These are phyloP conservation scores for Pelecanoides urinatrix DNA, from an alignment of 2,113 vertebrate species.

Conservation along the genomic window DNA sequence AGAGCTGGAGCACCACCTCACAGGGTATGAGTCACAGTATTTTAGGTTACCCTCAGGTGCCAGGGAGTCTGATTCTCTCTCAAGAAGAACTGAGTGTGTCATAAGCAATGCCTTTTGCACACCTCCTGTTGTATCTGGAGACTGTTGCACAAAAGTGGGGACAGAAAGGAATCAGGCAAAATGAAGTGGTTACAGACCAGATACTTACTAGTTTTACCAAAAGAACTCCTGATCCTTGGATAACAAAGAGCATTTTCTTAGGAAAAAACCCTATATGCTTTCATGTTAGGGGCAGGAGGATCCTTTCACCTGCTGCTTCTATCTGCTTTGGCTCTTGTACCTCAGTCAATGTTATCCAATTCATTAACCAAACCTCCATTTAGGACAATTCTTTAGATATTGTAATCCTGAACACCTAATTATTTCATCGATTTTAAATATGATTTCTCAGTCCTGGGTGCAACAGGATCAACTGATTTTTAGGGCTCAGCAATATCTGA, in stretches of 20 bases:
- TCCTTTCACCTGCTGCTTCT: neutral
- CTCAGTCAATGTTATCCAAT: neutral
- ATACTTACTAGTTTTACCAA: neutral
- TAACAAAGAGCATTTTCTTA: neutral
- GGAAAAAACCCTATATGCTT: neutral
- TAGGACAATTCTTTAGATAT: neutral
- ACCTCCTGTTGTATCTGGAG: neutral
- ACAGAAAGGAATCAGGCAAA: neutral
- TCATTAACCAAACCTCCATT: neutral
- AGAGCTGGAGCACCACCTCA: neutral
- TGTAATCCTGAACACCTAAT: neutral
- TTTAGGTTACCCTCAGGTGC: neutral
- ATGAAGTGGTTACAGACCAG: neutral
- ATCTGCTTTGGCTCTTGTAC: neutral
- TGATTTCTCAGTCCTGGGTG: neutral
- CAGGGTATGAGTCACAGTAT: rapidly evolving
- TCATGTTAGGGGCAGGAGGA: neutral
- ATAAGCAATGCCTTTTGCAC: neutral
- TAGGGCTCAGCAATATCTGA: neutral
- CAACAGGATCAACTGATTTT: neutral
- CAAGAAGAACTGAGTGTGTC: neutral
- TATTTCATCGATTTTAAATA: neutral
- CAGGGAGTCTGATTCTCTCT: neutral
- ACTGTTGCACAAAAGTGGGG: neutral
- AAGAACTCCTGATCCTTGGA: neutral